Evolutionary conservation across 2,797 vertebrate genomes (phyloP), one percentile per base, ranked within the genome.

Genomic region (Pangasius macronema): DNA sequence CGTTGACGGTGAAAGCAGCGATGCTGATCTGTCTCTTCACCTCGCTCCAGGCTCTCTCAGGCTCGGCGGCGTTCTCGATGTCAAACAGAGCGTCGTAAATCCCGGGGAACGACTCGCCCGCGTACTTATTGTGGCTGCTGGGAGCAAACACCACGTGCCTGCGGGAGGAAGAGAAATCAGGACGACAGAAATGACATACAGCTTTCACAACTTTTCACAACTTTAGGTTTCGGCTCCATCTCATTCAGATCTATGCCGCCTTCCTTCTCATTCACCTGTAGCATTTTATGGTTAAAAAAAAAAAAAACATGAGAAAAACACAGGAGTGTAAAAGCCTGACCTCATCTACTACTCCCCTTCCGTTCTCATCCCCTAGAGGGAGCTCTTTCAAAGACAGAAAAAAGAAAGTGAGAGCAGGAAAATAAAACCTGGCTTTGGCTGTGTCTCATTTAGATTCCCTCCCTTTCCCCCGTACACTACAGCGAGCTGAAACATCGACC

Each of bases 61-160:
- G 95, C 63, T 97, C 93, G 6, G 73, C 88, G 63, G 95, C 94
- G 84, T 94, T 96, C 91, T 96, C 91, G 0, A 98, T 98, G 90
- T 98, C 96, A 90, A 98, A 98, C 93, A 99, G 82, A 79, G 98
- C 95, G 82, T 99, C 98, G 0, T 97, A 99, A 92, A 99, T 98
- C 77, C 98, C 98, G 0, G 98, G 98, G 91, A 99, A 99, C 16
- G 98, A 97, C 90, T 97, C 96, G 0, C 97, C 97, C 0, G 96
- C 95, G 0, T 99, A 99, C 91, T 99, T 99, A 88, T 98, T 98
- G 88, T 97, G 96, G 88, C 96, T 97, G 94, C 97, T 99, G 51
- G 98, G 98, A 87, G 98, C 98, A 88, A 97, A 99, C 88, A 99
- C 96, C 63, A 99, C 85, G 80, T 99, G 98, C 85, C 98, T 99